phyloP scores from a whole-genome alignment of 2,797 vertebrate genomes.

The Leucoraja ocellata region DNA sequence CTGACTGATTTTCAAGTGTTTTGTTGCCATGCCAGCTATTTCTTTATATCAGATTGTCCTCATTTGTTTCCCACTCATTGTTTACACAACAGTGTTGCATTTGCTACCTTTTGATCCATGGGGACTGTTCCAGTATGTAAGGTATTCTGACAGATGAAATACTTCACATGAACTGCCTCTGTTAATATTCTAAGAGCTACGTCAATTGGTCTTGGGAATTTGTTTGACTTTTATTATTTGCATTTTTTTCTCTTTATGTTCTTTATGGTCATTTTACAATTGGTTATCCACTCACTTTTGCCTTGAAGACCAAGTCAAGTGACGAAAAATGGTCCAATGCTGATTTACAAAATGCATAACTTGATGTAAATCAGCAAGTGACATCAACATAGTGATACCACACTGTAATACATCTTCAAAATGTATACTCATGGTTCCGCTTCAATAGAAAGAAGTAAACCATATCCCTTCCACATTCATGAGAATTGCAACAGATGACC shows the following conservation, averaged over 20 bases:
- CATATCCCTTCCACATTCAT: not conserved
- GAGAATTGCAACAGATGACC: too few relatives aligned
- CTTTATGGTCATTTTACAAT: not conserved
- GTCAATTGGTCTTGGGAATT: too few relatives aligned
- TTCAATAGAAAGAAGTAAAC: not conserved
- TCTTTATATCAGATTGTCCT: too few relatives aligned
- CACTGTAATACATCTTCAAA: not conserved
- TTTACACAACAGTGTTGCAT: too few relatives aligned
- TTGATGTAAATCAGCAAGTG: not conserved
- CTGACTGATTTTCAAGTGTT: not conserved
- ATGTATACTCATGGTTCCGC: not conserved
- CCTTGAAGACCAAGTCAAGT: not conserved
- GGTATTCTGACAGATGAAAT: too few relatives aligned
- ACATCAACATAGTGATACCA: not conserved
- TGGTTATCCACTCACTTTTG: not conserved
- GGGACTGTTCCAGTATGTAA: too few relatives aligned
- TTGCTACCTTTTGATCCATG: too few relatives aligned
- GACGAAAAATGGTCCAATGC: not conserved
- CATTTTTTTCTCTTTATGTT: not conserved
- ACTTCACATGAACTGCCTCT: too few relatives aligned
- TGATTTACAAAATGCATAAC: not conserved
- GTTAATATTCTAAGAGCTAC: too few relatives aligned
- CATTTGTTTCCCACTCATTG: too few relatives aligned
- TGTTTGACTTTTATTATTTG: too few relatives aligned
- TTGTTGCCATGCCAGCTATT: not conserved